Evolutionary conservation across 2,888 invertebrate genomes (phyloP).

Genomic region (Spisula subtruncata): DNA sequence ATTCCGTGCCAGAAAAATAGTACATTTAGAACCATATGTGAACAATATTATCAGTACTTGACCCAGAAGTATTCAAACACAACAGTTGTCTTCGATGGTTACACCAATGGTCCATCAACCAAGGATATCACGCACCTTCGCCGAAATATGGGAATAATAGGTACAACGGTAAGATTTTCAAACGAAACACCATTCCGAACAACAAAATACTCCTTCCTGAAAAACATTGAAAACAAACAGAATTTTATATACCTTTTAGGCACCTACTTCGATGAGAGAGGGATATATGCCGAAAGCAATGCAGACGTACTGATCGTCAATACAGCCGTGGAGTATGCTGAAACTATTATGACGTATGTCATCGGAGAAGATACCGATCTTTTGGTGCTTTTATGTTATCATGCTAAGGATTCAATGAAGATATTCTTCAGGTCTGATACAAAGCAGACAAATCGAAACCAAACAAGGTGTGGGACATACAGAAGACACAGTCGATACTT

Average conservation of each 20-base stretch:
- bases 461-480: conserved; percentile 67
- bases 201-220: conserved; percentile 71
- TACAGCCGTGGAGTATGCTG: conserved; percentile 63
- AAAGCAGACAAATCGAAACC: not conserved
- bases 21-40: conserved; percentile 41
- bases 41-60: too few relatives aligned
- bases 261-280: conserved; percentile 39
- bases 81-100: conserved; percentile 74
- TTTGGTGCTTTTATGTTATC: conserved; percentile 61
- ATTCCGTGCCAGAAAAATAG: conserved; percentile 65
- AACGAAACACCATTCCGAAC: conserved; percentile 56
- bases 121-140: conserved; percentile 72
- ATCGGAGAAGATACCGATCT: conserved; percentile 78
- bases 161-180: conserved; percentile 43
- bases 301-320: conserved; percentile 73
- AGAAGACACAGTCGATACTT: conserved; percentile 23
- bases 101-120: conserved; percentile 63
- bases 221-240: conserved; percentile 73
- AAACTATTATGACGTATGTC: conserved; percentile 45
- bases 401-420: conserved; percentile 6
- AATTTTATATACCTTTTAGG: conserved; percentile 67
- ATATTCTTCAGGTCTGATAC: conserved; percentile 44
- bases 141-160: conserved; percentile 49
- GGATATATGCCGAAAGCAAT: conserved; percentile 67
- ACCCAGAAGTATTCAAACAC: too few relatives aligned